Evolutionary conservation across 1,140 invertebrate genomes (phyloP).

Genomic region (Thaumetopoea pityocampa): DNA sequence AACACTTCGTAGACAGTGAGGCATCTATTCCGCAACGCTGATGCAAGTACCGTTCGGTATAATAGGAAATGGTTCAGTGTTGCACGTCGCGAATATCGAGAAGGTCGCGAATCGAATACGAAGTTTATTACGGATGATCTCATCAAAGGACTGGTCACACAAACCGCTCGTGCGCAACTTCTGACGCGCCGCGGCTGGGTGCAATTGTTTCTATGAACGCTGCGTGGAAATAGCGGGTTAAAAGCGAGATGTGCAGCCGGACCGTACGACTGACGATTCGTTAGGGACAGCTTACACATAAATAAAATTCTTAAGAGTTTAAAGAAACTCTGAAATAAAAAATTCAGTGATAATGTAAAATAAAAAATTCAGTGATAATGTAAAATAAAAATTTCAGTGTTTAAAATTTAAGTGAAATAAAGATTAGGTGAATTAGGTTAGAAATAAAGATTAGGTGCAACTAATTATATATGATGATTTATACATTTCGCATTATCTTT

Average conservation of each 20-base stretch:
- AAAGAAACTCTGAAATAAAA: no score
- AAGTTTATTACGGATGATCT: constrained; percentile 62
- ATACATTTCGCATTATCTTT: no score
- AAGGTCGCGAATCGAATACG: constrained; percentile 64
- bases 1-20: constrained; percentile 47
- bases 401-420: no score
- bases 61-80: constrained; percentile 69
- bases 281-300: constrained; percentile 20
- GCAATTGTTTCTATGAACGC: constrained; percentile 59
- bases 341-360: no score
- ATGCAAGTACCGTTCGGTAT: constrained; percentile 44
- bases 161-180: constrained; percentile 56
- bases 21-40: constrained; percentile 59
- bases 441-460: no score
- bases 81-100: constrained; percentile 60
- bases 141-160: constrained; percentile 69
- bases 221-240: constrained; percentile 61
- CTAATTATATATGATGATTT: no score
- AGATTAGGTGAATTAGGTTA: no score
- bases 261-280: constrained; percentile 19
- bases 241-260: constrained; percentile 21
- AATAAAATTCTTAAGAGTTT: constrained; percentile 1
- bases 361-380: no score
- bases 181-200: constrained; percentile 42
- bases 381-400: no score